Conservation (phyloP, 1,140 invertebrate genomes). For the Dreissena polymorpha region DNA sequence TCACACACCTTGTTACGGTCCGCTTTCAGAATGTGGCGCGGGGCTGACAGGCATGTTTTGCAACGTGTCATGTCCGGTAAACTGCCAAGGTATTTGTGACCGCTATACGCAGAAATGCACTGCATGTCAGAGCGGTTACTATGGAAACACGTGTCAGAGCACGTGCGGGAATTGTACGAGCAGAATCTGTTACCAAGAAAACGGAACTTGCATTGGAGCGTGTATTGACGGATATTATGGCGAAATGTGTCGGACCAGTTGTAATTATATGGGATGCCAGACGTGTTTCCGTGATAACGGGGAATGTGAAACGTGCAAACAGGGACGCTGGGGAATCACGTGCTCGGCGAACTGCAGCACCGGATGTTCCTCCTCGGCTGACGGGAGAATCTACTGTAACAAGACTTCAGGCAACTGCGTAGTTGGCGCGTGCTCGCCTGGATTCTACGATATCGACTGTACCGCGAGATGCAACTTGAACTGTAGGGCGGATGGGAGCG, state of each 20-base stretch:
- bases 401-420: slow-evolving; percentile 8
- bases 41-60: slow-evolving; percentile 18
- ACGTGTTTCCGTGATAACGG: slow-evolving; percentile 8
- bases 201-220: slow-evolving; percentile 7
- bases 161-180: slow-evolving; percentile 22
- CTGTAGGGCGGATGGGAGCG: background rate
- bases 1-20: too few species aligned
- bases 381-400: slow-evolving; percentile 22
- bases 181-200: slow-evolving; percentile 5
- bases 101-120: slow-evolving; percentile 16
- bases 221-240: slow-evolving; percentile 30
- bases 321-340: slow-evolving; percentile 1
- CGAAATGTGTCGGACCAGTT: background rate
- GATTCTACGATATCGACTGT: slow-evolving; percentile 23
- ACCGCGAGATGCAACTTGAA: background rate
- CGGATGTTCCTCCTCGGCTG: background rate
- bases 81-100: slow-evolving; percentile 24
- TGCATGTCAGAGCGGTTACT: slow-evolving; percentile 18
- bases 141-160: slow-evolving; percentile 3
- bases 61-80: background rate
- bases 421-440: slow-evolving; percentile 9
- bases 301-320: slow-evolving; percentile 18
- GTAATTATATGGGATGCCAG: background rate
- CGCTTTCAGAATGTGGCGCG: slow-evolving; percentile 27
- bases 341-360: slow-evolving; percentile 15